A percentile compares a stretch with the other conserved stretches of the same genome.
Conservation (phyloP, 2,888 invertebrate genomes). For the Prosapia bicincta region DNA sequence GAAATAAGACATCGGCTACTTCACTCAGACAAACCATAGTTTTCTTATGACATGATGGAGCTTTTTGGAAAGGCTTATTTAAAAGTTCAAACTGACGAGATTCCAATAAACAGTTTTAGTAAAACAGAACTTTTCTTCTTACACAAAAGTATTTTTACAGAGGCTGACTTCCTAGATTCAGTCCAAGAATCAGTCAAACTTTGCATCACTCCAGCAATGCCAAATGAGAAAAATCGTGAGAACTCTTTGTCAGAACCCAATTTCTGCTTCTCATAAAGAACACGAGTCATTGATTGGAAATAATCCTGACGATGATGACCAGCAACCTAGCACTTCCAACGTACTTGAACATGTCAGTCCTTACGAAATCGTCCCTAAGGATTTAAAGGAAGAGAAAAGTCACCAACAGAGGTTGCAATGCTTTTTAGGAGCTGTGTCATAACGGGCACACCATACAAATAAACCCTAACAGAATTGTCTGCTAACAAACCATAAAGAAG, state of each 20-base stretch:
- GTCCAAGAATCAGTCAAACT: too few relatives aligned
- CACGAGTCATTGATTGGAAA: neutral
- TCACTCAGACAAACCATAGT: neutral
- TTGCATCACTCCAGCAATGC: neutral
- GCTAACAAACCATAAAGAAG: too few relatives aligned
- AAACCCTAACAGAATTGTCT: too few relatives aligned
- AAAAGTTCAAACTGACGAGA: neutral
- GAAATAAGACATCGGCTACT: neutral
- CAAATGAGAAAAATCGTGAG: too few relatives aligned
- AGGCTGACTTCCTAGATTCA: neutral
- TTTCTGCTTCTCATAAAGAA: neutral
- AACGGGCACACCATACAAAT: too few relatives aligned
- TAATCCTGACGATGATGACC: neutral
- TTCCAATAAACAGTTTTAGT: neutral
- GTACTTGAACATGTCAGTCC: neutral
- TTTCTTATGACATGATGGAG: neutral
- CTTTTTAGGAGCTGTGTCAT: neutral
- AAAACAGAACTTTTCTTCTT: neutral
- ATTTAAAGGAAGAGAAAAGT: too few relatives aligned
- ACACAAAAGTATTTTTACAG: neutral
- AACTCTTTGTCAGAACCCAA: too few relatives aligned
- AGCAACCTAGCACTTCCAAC: neutral
- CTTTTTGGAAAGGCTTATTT: neutral
- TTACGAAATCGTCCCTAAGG: neutral
- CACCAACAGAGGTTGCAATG: neutral